Evolutionary conservation across 2,113 vertebrate species (phyloP), one percentile per base, ranked within the genome.

Genomic region (Gavia stellata): DNA sequence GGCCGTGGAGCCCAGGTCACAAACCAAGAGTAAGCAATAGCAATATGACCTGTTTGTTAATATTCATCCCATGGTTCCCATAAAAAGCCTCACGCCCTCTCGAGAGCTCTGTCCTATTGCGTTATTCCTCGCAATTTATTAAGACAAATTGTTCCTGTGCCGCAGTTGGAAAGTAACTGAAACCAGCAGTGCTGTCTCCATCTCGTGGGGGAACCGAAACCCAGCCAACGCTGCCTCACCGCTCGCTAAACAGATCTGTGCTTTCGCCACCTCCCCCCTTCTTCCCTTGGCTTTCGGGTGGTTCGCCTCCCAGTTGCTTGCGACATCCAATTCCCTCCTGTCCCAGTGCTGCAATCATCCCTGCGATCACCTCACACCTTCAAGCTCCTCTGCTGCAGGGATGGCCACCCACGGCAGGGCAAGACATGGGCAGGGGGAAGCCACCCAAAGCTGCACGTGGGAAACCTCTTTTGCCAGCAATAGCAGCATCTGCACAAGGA

Each of bases 111-210:
- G 70, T 81, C 93, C 81, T 58, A 8, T 26, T 67, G 44, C 56
- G 63, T 90, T 74, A 79, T 20, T 53, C 79, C 82, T 75, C 3
- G 0, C 50, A 34, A 67, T 75, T 79, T 78, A 92, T 90, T 45
- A n/a, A 88, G 81, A 88, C 29, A 95, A 94, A 88, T 63, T 26
- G 65, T 78, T 87, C 59, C 78, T 44, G 13, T 18, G 12, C 78
- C 78, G 47, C 63, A n/a, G 63, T 4, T 84, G 85, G 90, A 45
- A 56, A 50, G 45, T 15, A 65, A 81, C 49, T 4, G 44, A 84
- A 92, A 34, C 40, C 82, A 94, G 94, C 90, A 86, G 92, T 12
- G 2, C 68, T 87, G 88, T 81, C 85, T 89, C 94, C 88, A 90
- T 91, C 92, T 87, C 72, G 11, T 77, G 87, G 85, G 78, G 90